A percentile compares a stretch with the other conserved stretches of the same genome.
phyloP scores from a whole-genome alignment of 2,888 invertebrate species.

The Clistopyga incitator region DNA sequence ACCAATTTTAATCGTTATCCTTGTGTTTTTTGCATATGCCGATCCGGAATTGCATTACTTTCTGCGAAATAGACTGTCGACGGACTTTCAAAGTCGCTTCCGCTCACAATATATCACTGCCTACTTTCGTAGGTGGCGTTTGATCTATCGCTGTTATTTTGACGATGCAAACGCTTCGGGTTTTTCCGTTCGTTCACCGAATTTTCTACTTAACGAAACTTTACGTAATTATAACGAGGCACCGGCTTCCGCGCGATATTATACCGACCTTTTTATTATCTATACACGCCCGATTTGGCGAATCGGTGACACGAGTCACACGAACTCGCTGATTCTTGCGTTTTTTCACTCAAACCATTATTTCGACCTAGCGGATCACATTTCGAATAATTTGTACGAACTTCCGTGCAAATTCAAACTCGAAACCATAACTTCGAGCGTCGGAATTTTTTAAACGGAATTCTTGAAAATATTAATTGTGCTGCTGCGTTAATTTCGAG shows the following conservation, averaged over 20 bases:
- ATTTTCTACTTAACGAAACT: conserved; percentile 59
- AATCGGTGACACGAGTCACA: conserved; percentile 19
- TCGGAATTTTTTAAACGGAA: background rate
- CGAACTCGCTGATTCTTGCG: conserved; percentile 6
- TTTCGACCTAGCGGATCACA: background rate
- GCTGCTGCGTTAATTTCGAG: background rate
- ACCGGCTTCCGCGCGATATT: conserved; percentile 54
- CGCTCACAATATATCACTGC: conserved; percentile 63
- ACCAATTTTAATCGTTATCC: conserved; percentile 57
- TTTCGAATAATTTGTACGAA: background rate
- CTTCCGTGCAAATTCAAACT: background rate
- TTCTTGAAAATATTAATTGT: background rate
- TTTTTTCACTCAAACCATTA: background rate
- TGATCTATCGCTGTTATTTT: conserved; percentile 32
- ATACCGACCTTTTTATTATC: conserved; percentile 55
- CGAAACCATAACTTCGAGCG: background rate
- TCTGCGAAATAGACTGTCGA: conserved; percentile 40
- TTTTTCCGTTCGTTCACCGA: conserved; percentile 34
- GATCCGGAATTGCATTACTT: conserved; percentile 61
- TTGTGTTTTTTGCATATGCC: conserved; percentile 56
- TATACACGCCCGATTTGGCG: conserved; percentile 1
- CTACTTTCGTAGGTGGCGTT: conserved; percentile 60
- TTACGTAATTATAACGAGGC: conserved; percentile 46
- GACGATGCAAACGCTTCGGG: conserved; percentile 21
- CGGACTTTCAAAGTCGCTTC: conserved; percentile 57